Conservation (phyloP, 1,140 invertebrate genomes). For the Caerostris darwini region DNA sequence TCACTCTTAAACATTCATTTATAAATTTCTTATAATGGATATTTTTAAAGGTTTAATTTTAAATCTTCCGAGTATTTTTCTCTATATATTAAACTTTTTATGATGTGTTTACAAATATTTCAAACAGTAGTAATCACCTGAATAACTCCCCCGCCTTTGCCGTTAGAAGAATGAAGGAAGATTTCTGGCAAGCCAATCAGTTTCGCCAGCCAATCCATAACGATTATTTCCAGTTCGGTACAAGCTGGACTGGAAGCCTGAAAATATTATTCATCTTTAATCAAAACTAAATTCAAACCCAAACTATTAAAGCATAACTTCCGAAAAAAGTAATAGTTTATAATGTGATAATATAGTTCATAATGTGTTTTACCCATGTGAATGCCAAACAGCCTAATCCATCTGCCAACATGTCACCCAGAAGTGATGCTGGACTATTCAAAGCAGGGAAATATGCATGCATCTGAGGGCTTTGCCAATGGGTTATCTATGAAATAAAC, state of each 20-base stretch:
- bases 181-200: conserved; percentile 84
- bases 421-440: conserved; percentile 83
- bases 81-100: no score
- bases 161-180: conserved; percentile 83
- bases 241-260: conserved; percentile 84
- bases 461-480: conserved; percentile 91
- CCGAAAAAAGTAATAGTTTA: no score
- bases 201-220: conserved; percentile 84
- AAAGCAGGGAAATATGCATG: conserved; percentile 84
- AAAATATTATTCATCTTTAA: no score
- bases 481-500: conserved; percentile 88
- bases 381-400: conserved; percentile 83
- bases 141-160: conserved; percentile 84
- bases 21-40: no score
- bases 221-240: conserved; percentile 84
- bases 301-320: no score
- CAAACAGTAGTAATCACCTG: no score
- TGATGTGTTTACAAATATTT: no score
- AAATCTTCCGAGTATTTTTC: no score
- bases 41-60: no score
- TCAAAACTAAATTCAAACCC: no score
- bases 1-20: no score
- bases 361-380: conserved; percentile 84
- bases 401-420: conserved; percentile 84
- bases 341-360: no score